phyloP scores from a whole-genome alignment of 2,797 vertebrate species.

The Sylvilagus floridanus region DNA sequence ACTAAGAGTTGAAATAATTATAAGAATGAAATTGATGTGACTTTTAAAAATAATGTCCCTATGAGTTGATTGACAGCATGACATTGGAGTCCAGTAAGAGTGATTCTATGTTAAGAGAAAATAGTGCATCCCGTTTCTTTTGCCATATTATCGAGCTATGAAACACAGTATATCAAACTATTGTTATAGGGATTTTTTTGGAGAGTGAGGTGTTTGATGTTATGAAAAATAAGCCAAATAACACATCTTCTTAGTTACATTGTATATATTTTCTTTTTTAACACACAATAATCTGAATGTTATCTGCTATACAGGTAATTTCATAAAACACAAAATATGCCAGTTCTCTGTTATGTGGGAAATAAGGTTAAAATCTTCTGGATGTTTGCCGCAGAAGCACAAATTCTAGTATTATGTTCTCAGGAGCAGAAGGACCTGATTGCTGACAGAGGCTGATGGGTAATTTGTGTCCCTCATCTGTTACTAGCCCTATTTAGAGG shows the following conservation, averaged over 20 bases:
- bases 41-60: background rate
- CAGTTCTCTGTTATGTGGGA: background rate
- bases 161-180: background rate
- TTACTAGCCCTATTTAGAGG: background rate
- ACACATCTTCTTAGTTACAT: background rate
- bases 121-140: background rate
- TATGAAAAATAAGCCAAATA: background rate
- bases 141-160: background rate
- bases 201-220: background rate
- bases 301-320: conserved; percentile 14
- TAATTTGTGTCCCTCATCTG: background rate
- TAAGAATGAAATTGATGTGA: background rate
- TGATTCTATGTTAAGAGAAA: background rate
- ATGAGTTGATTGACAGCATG: background rate
- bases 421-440: background rate
- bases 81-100: background rate
- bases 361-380: background rate
- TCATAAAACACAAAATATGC: background rate
- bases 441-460: background rate
- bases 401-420: background rate
- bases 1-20: background rate
- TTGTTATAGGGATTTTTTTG: background rate
- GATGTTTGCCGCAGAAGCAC: background rate
- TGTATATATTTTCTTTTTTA: background rate
- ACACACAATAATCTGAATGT: background rate